A percentile compares a stretch with the other conserved stretches of the same genome.
These are phyloP conservation scores for Clunio marinus DNA, from an alignment of 2,888 invertebrate genomes.

Conservation along the genomic window DNA sequence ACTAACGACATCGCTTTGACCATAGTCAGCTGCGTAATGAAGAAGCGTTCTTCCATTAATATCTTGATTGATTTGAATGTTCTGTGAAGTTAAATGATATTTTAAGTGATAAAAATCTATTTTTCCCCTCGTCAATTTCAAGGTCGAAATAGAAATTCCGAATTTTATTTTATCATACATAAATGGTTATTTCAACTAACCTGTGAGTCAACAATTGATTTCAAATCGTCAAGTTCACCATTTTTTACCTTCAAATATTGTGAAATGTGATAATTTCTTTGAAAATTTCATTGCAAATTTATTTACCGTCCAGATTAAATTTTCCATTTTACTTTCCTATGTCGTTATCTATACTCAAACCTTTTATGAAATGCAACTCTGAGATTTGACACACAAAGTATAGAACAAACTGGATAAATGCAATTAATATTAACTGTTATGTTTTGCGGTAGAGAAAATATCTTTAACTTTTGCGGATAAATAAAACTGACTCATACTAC, in stretches of 20 bases:
- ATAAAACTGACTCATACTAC: too few relatives aligned
- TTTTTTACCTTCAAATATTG: constrained; percentile 27
- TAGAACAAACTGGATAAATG: background rate
- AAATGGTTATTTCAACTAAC: background rate
- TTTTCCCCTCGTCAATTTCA: background rate
- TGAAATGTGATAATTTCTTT: background rate
- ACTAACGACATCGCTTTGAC: constrained; percentile 82
- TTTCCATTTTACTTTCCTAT: constrained; percentile 18
- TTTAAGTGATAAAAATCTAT: too few relatives aligned
- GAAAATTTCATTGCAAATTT: background rate
- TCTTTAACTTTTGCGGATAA: too few relatives aligned
- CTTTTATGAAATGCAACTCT: constrained; percentile 8
- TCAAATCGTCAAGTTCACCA: constrained; percentile 26
- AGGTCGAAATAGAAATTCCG: constrained; percentile 21
- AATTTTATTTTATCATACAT: background rate
- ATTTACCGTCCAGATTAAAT: constrained; percentile 26
- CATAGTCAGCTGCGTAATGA: constrained; percentile 95
- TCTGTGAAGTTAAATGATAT: constrained; percentile 55
- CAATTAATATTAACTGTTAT: constrained; percentile 26
- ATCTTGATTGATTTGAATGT: constrained; percentile 78
- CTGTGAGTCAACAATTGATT: constrained; percentile 13
- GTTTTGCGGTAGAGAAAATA: constrained; percentile 12
- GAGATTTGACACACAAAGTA: constrained; percentile 18
- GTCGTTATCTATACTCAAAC: background rate
- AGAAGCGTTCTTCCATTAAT: constrained; percentile 86